Percentiles rank a stretch among this genome's conserved stretches.
These are phyloP conservation scores for Deilephila elpenor DNA, from an alignment of 2,888 invertebrate genomes.

Conservation along the genomic window DNA sequence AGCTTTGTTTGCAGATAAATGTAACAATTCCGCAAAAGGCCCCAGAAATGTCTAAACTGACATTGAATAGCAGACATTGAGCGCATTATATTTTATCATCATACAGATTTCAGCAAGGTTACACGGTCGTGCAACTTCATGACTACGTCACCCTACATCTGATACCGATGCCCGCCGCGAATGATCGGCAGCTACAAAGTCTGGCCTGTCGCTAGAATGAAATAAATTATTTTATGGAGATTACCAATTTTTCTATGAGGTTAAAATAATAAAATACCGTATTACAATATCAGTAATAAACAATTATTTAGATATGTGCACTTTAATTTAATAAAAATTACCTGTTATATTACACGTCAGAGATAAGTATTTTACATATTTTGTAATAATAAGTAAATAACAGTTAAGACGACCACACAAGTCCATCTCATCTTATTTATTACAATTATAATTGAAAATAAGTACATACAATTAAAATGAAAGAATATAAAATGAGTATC, in stretches of 20 bases:
- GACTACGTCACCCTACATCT: no score
- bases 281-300: conserved; percentile 27
- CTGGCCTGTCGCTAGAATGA: no score
- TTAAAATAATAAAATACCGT: not conserved
- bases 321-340: conserved; percentile 72
- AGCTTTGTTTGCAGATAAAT: no score
- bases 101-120: no score
- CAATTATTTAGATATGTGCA: conserved; percentile 65
- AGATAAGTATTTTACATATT: conserved; percentile 55
- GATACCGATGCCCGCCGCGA: no score
- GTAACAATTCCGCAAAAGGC: no score
- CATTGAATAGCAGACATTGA: no score
- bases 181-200: no score
- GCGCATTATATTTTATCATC: no score
- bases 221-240: no score
- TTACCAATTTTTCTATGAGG: not conserved
- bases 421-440: conserved; percentile 28
- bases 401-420: conserved; percentile 30
- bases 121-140: no score
- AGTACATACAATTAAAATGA: conserved; percentile 36
- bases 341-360: conserved; percentile 65
- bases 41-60: no score
- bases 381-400: conserved; percentile 41
- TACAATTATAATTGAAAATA: conserved; percentile 30
- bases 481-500: conserved; percentile 45